Base-by-base conservation (phyloP, 2,888 invertebrate genomes). In the Nemurella pictetii region DNA sequence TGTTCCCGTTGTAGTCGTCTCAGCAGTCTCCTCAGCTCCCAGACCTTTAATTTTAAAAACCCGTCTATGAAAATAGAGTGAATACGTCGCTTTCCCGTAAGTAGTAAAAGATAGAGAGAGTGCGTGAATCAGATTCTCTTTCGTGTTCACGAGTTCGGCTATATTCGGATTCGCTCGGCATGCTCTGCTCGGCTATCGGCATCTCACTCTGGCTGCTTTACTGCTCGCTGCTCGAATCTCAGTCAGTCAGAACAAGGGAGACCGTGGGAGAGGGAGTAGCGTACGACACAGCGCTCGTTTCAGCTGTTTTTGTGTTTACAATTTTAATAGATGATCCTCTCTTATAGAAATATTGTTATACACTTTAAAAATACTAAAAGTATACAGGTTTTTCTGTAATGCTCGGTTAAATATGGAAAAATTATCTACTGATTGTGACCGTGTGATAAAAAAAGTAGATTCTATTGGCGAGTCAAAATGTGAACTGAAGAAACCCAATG, bases 401-500 rank as follows among this genome's bases (percentile, higher is more conserved):
- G 55, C 9, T 20, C 20, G 9, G 1, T 55, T 20, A 20, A 20
- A 55, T 20, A 55, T 55, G 55, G 55, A 55, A 20, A 55, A 55
- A 55, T 7, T 20, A 55, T 55, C 55, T 20, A 55, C 9, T 20
- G 55, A 55, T 2, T 15, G 55, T 55, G 55, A 55, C 2, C 55
- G 55, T 7, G 55, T 55, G 55, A 2, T 12, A 2, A 55, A 55
- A 20, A 7, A 55, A 20, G 2, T 15, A 20, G 20, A 7, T 2
- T 55, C 20, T 15, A 15, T 55, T 55, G 55, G 55, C 55, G 55
- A 55, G 9, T 7, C 15, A 2, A 55, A 55, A 55, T 20, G 15
- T 20, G 55, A 55, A 32, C 9, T 32, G 55, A 55, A 55, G 55
- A 55, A 55, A 32, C 32, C 32, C 3, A 83, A 85, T 27, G 83